phyloP scores from a whole-genome alignment of 2,888 invertebrate genomes.

The Drosophila phalerata region DNA sequence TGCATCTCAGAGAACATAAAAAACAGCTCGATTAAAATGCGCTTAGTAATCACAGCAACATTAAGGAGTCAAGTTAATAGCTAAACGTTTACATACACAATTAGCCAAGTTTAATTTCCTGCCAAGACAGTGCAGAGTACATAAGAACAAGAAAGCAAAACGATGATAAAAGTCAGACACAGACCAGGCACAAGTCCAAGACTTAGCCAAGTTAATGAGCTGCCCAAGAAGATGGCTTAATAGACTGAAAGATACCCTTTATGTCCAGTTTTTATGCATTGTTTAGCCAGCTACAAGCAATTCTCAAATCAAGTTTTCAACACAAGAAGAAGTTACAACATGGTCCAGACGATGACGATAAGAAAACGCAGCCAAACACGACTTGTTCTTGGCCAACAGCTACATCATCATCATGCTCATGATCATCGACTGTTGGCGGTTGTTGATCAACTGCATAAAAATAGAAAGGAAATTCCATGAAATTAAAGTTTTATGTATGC shows the following conservation, averaged over 20 bases:
- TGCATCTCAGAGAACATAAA: constrained; percentile 8
- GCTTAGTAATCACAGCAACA: constrained; percentile 60
- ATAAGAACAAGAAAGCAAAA: constrained; percentile 16
- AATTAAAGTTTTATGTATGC: constrained; percentile 67
- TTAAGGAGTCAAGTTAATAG: constrained; percentile 67
- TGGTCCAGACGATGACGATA: constrained; percentile 16
- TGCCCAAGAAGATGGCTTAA: constrained; percentile 2
- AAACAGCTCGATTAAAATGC: constrained; percentile 23
- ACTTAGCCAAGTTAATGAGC: constrained; percentile 55
- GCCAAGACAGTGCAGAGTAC: constrained; percentile 20
- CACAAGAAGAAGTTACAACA: constrained; percentile 24
- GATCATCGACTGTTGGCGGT: constrained; percentile 15
- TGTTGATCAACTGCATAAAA: constrained; percentile 72
- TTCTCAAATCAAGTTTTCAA: neutral
- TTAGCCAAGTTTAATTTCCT: constrained; percentile 73
- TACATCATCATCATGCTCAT: constrained; percentile 9
- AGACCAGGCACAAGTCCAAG: constrained; percentile 18
- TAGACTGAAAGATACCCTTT: constrained; percentile 23
- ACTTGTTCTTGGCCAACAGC: constrained; percentile 30
- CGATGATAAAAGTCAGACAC: constrained; percentile 13
- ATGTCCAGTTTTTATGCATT: neutral
- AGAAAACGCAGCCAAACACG: neutral
- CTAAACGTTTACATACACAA: constrained; percentile 73
- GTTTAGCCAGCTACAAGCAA: neutral
- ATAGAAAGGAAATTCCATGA: constrained; percentile 79